Evolutionary conservation across 2,888 invertebrate genomes (phyloP).

Genomic region (Epirrhoe alternata): DNA sequence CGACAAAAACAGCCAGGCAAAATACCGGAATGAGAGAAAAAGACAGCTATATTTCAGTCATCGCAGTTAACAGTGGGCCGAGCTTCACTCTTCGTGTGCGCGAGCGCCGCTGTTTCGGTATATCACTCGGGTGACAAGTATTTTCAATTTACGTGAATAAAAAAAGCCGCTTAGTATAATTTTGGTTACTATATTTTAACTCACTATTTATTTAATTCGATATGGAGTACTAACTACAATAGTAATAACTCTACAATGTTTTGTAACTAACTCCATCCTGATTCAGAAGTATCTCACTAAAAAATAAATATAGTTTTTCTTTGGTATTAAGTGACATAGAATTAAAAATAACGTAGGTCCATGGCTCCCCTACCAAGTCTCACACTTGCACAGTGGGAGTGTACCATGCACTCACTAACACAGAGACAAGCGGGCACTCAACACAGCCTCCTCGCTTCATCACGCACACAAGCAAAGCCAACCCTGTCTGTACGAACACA

Average conservation of each 20-base stretch:
- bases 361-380: constrained; percentile 62
- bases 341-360: constrained; percentile 29
- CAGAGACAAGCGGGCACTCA: constrained; percentile 62
- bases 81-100: constrained; percentile 73
- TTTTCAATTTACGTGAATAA: too few species aligned
- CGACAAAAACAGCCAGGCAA: constrained; percentile 51
- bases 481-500: constrained; percentile 77
- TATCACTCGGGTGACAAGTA: constrained; percentile 73
- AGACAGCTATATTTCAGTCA: constrained; percentile 69
- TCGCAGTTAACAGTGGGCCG: constrained; percentile 68
- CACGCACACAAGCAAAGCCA: constrained; percentile 69
- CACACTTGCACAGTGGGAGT: constrained; percentile 76
- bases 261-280: neutral
- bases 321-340: neutral
- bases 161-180: neutral
- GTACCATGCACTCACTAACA: constrained; percentile 78
- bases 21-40: constrained; percentile 61
- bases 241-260: too few species aligned
- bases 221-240: too few species aligned
- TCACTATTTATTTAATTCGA: neutral
- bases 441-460: constrained; percentile 66
- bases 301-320: neutral
- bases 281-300: neutral
- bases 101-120: constrained; percentile 72
- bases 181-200: neutral